These are phyloP conservation scores for Merluccius polli DNA, from an alignment of 2,797 vertebrate species.

Conservation along the genomic window DNA sequence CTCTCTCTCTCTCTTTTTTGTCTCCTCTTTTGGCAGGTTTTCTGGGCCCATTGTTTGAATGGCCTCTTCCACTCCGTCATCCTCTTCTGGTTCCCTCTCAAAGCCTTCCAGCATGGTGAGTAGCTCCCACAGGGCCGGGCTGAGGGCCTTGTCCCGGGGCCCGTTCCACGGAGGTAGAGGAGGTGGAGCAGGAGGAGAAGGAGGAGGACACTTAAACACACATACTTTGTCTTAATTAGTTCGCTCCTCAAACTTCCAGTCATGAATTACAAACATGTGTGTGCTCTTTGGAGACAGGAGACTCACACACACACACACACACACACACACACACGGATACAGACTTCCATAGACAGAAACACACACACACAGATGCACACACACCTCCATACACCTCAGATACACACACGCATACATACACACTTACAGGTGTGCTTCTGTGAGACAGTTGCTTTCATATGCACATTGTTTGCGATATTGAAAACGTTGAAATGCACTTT, in stretches of 20 bases:
- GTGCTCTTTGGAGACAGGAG: slow-evolving; percentile 23
- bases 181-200: slow-evolving; percentile 25
- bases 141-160: too few relatives aligned
- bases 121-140: too few relatives aligned
- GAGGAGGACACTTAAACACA: slow-evolving; percentile 57
- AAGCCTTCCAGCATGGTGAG: slow-evolving; percentile 98
- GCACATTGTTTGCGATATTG: slow-evolving; percentile 13
- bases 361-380: not conserved
- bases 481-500: slow-evolving; percentile 19
- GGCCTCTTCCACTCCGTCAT: slow-evolving; percentile 99
- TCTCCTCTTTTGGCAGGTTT: slow-evolving; percentile 83
- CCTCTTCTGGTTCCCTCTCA: slow-evolving; percentile 99
- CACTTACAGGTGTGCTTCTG: not conserved
- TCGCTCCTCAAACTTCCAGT: slow-evolving; percentile 51
- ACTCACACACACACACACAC: not conserved
- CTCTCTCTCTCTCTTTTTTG: slow-evolving; percentile 64
- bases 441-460: not conserved
- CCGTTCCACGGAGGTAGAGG: too few relatives aligned
- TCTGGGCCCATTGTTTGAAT: slow-evolving; percentile 99
- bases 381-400: not conserved
- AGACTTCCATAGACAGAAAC: not conserved
- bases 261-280: slow-evolving; percentile 68
- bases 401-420: not conserved
- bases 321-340: not conserved
- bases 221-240: slow-evolving; percentile 69